phyloP scores from a whole-genome alignment of 2,113 vertebrate species.

The Callithrix jacchus region DNA sequence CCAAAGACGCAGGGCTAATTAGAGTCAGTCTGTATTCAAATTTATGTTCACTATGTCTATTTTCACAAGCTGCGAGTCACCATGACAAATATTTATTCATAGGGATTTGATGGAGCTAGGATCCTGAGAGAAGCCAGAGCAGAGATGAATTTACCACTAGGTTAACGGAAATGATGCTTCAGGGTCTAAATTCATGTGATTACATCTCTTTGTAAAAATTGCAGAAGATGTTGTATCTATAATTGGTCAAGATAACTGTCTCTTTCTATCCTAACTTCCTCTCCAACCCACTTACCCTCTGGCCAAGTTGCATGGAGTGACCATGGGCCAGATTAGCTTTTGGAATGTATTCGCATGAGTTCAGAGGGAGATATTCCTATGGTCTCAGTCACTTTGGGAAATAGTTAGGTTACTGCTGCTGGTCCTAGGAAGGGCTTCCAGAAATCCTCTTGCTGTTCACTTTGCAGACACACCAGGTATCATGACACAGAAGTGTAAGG shows the following conservation, averaged over 20 bases:
- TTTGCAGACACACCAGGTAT: not conserved
- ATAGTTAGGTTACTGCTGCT: too few relatives aligned
- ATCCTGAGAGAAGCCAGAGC: not conserved
- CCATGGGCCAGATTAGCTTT: not conserved
- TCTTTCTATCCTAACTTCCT: not conserved
- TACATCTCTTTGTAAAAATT: not conserved
- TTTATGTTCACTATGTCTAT: not conserved
- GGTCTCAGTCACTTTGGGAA: not conserved
- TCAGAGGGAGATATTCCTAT: not conserved
- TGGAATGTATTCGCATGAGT: not conserved
- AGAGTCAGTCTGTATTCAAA: not conserved
- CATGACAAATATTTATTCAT: fast-evolving
- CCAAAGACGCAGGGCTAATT: not conserved
- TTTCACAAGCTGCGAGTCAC: fast-evolving
- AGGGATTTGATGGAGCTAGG: not conserved
- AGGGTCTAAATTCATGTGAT: fast-evolving
- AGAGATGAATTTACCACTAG: fast-evolving
- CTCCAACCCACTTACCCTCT: too few relatives aligned
- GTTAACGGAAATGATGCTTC: not conserved
- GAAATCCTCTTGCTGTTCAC: fast-evolving
- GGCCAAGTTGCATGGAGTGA: fast-evolving
- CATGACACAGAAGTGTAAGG: not conserved
- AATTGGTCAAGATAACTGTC: not conserved
- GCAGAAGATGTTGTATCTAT: not conserved
- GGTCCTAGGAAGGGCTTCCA: not conserved